phyloP scores from a whole-genome alignment of 2,888 invertebrate genomes.

The Watsonalla cultraria region DNA sequence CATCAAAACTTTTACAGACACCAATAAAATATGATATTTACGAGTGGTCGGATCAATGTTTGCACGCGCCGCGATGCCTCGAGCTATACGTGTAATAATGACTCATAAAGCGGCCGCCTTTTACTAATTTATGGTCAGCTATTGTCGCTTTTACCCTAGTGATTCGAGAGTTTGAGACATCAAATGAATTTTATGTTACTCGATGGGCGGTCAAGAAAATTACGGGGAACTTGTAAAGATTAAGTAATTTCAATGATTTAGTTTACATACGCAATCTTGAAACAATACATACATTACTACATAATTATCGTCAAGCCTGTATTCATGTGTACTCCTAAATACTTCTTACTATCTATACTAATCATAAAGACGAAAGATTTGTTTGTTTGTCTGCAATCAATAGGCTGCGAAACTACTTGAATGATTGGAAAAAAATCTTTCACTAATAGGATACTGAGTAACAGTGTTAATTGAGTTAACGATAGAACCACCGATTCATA shows the following conservation, averaged over 20 bases:
- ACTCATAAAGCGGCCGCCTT: conserved; percentile 49
- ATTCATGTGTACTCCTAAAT: too few relatives aligned
- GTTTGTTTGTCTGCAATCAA: too few relatives aligned
- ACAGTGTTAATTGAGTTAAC: too few relatives aligned
- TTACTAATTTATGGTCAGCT: conserved; percentile 24
- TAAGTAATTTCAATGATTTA: neutral
- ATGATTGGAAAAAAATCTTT: too few relatives aligned
- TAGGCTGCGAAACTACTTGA: too few relatives aligned
- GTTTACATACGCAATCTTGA: too few relatives aligned
- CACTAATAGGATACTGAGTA: too few relatives aligned
- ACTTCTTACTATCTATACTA: too few relatives aligned
- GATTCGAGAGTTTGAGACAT: neutral
- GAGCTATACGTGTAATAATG: conserved; percentile 30
- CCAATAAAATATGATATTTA: conserved; percentile 51
- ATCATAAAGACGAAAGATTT: too few relatives aligned
- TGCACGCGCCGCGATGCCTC: conserved; percentile 45
- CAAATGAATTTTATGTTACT: neutral
- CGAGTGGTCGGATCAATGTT: conserved; percentile 39
- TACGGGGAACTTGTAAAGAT: neutral
- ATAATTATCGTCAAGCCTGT: too few relatives aligned
- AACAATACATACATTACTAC: too few relatives aligned
- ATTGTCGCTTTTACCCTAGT: conserved; percentile 36
- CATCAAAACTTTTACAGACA: conserved; percentile 43
- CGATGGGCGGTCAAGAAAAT: neutral
- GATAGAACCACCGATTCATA: too few relatives aligned